A percentile compares a stretch with the other conserved stretches of the same genome.
Conservation (phyloP, 2,797 vertebrate genomes). For the Sebastes baramenuke region DNA sequence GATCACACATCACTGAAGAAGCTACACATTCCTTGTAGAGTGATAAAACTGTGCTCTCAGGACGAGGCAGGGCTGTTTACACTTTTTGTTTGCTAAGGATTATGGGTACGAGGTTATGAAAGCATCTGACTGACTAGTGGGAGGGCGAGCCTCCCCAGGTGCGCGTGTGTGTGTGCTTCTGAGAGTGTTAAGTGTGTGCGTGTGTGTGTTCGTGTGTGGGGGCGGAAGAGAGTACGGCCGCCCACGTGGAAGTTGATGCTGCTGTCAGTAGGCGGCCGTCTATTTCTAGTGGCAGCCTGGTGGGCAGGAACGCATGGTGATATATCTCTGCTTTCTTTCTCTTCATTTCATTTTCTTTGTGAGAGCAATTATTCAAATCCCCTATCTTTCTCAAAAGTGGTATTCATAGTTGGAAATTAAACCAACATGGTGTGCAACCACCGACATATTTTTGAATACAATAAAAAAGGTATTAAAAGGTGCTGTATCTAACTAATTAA, state of each 20-base stretch:
- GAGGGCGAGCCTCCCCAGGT: slow-evolving; percentile 53
- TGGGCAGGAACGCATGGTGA: slow-evolving; percentile 57
- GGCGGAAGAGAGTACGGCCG: slow-evolving; percentile 69
- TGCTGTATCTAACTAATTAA: background rate
- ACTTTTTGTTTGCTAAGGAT: slow-evolving; percentile 51
- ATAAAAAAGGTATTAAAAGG: slow-evolving; percentile 5
- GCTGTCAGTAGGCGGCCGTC: slow-evolving; percentile 73
- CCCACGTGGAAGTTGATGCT: slow-evolving; percentile 73
- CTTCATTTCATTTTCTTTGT: slow-evolving; percentile 42
- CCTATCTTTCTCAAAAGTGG: background rate
- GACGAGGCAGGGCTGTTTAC: slow-evolving; percentile 35
- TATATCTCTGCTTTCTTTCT: slow-evolving; percentile 34
- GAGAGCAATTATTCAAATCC: slow-evolving; percentile 34
- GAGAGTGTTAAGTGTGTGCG: slow-evolving; percentile 18
- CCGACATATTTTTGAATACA: background rate
- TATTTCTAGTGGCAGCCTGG: slow-evolving; percentile 80
- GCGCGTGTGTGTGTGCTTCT: slow-evolving; percentile 2
- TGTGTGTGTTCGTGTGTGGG: slow-evolving; percentile 39
- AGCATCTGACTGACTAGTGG: slow-evolving; percentile 69
- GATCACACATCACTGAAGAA: background rate
- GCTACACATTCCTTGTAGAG: background rate
- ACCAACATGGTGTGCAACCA: slow-evolving; percentile 12
- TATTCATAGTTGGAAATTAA: background rate
- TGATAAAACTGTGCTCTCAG: slow-evolving; percentile 9
- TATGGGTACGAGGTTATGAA: slow-evolving; percentile 60